Evolutionary conservation across 2,888 invertebrate species (phyloP), one percentile per base, ranked within the genome.

Genomic region (Scrobipalpa atriplicella): DNA sequence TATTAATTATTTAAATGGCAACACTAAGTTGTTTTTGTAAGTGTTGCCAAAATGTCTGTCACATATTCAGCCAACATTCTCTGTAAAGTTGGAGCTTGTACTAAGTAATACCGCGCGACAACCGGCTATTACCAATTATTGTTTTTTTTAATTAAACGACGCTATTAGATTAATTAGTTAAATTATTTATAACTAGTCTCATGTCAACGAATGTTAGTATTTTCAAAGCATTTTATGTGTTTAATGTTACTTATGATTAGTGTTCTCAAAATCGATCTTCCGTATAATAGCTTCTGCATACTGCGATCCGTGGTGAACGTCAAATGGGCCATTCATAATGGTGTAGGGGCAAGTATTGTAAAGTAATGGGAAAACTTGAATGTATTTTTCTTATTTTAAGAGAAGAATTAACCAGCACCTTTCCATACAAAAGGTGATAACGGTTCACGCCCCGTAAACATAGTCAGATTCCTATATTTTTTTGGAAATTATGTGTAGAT

Each of bases 121-220:
- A 13, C 38, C 56, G 65, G 62, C 67, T 65, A 67, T 64, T 67
- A 67, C 29, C 58, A 63, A 62, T 19, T n/a, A 36, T 18, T 47
- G 21, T 29, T 47, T 51, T 54, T 39, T 56, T 41, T 62, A 67
- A 47, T 67, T 41, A 67, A 58, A 60, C 18, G 68, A 68, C 54
- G 68, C 68, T 68, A 68, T 63, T 68, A 68, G 68, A 8, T 60
- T 61, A 56, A 36, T 68, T 68, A 68, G 65, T 66, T 66, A 68
- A 68, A 63, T 67, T 75, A 73, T 75, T 74, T 69, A 67, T 70
- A 70, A 70, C 79, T 81, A 81, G 80, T 81, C 78, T 70, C 67
- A 71, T 70, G 66, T 76, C 79, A 78, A 78, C 79, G 78, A 79
- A 78, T 71, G 67, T 74, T 72, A 69, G 66, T 74, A 69, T 74